Base-by-base conservation (phyloP, 2,797 vertebrate genomes). In the Lagothrix lagotricha region DNA sequence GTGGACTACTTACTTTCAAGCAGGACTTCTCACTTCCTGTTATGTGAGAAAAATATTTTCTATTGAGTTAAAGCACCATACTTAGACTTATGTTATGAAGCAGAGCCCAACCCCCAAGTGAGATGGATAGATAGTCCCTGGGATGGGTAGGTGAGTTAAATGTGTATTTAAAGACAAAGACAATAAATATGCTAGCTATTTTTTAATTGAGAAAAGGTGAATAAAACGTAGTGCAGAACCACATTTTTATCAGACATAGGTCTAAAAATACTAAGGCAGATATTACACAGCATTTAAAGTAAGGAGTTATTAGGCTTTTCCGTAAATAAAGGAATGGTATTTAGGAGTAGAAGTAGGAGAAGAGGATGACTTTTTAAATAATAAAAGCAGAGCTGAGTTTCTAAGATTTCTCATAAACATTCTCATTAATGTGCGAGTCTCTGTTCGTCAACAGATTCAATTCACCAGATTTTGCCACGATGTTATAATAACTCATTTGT, bases 381-480 rank as follows among this genome's bases (percentile, higher is more conserved):
- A 79, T 36, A 73, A 87, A 87, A 86, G 17, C 28, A 58, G 12
- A 94, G 36, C 48, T 91, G 50, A 70, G 13, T 85, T 95, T 92
- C 67, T 58, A 88, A 93, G n/a, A 91, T 84, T 77, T 77, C 44
- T 94, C 36, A 24, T 81, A 81, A 97, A 94, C 67, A 79, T 90
- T 15, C 15, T 39, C 26, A 52, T 50, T 57, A 90, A 87, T 54
- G 22, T 93, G 19, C 19, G 41, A 79, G 28, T 88, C 61, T 12
- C 15, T 90, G 75, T 90, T 91, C 44, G 89, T 75, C 81, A 73
- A 83, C 33, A 33, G 57, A 19, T 70, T 96, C 81, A 90, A 6
- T 36, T 88, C 85, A 13, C 84, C 54, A 48, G 15, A 80, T 48
- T 61, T 96, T 93, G 83, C 58, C 70, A 89, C 6, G 70, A 7